Evolutionary conservation across 2,797 vertebrate species (phyloP).

Genomic region (Botia almorhae): DNA sequence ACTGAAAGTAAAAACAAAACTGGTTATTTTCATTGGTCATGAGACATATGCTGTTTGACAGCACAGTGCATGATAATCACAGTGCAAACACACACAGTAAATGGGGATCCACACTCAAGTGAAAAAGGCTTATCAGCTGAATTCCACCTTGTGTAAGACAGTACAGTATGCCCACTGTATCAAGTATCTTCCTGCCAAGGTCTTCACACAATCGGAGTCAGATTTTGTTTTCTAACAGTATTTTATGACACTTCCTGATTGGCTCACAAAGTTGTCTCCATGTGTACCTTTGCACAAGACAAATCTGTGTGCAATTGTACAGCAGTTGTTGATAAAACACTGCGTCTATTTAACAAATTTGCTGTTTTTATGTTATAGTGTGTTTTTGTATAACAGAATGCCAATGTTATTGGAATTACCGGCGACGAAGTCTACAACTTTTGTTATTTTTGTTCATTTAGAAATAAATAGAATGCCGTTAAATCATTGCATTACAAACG

Average conservation of each 20-base stretch:
- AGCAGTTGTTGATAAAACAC: not conserved
- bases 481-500: conserved; percentile 1
- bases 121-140: not conserved
- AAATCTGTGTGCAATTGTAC: not conserved
- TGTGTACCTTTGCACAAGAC: not conserved
- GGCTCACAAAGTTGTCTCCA: not conserved
- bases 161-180: not conserved
- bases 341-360: no score
- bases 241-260: conserved; percentile 10
- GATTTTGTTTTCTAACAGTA: not conserved
- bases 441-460: not conserved
- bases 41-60: conserved; percentile 7
- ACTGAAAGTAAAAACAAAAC: conserved; percentile 43
- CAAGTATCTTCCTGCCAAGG: not conserved
- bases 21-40: conserved; percentile 9
- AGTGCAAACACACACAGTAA: not conserved
- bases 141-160: not conserved
- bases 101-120: not conserved
- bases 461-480: not conserved
- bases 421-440: not conserved
- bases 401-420: not conserved
- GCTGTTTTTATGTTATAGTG: no score
- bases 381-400: not conserved
- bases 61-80: not conserved
- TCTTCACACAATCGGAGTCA: no score